These are phyloP conservation scores for Doryteuthis pealeii DNA, from an alignment of 1,140 invertebrate genomes.

Conservation along the genomic window DNA sequence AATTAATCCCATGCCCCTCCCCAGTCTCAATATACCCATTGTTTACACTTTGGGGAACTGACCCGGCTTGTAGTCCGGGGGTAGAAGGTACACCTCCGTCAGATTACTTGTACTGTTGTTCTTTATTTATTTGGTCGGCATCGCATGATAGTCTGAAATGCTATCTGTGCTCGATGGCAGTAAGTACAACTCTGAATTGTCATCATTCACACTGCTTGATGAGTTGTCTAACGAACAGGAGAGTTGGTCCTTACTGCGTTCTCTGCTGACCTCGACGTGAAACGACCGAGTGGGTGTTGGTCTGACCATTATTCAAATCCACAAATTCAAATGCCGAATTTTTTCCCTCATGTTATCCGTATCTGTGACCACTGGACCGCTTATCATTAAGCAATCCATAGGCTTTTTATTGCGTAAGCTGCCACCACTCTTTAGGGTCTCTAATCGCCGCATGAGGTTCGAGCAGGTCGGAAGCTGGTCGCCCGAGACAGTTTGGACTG, in stretches of 20 bases:
- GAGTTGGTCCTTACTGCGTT: no score
- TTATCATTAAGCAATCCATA: constrained; percentile 69
- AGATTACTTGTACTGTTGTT: constrained; percentile 38
- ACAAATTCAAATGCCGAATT: constrained; percentile 75
- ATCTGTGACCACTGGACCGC: constrained; percentile 65
- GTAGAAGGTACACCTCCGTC: constrained; percentile 38
- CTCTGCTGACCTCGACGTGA: no score
- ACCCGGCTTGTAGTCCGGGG: constrained; percentile 49
- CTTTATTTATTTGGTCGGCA: constrained; percentile 13
- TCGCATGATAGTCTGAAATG: background rate
- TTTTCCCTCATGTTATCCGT: constrained; percentile 72
- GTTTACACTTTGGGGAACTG: constrained; percentile 48
- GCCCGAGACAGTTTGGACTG: constrained; percentile 67
- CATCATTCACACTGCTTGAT: constrained; percentile 32
- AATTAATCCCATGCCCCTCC: constrained; percentile 37
- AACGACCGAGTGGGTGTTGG: no score
- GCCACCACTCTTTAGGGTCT: constrained; percentile 74
- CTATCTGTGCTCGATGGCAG: background rate
- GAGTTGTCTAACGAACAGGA: background rate
- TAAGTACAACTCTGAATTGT: background rate
- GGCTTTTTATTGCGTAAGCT: constrained; percentile 63
- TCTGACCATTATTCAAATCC: constrained; percentile 62
- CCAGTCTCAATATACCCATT: constrained; percentile 39
- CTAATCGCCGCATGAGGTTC: constrained; percentile 78
- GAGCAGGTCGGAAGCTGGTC: constrained; percentile 82